Conservation (phyloP, 2,888 invertebrate species). For the Ferdinandea cuprea region DNA sequence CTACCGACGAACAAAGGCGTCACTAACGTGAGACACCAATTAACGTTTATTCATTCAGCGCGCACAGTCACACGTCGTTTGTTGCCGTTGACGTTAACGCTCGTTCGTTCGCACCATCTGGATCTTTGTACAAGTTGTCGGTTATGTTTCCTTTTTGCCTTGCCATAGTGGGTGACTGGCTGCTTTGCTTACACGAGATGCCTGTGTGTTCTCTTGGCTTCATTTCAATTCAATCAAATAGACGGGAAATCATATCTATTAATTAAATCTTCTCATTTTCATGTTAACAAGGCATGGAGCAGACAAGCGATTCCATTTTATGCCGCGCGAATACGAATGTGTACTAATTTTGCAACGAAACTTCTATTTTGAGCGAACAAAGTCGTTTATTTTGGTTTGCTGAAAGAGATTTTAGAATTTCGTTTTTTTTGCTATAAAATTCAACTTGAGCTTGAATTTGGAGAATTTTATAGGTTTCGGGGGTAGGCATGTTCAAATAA, state of each 20-base stretch:
- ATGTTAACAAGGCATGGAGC: not conserved
- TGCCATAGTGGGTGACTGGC: too few relatives aligned
- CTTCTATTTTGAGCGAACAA: not conserved
- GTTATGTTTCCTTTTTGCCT: not conserved
- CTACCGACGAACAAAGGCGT: not conserved
- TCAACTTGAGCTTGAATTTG: too few relatives aligned
- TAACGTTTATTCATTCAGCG: constrained; percentile 50
- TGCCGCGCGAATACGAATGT: not conserved
- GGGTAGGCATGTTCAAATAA: too few relatives aligned
- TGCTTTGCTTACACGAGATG: too few relatives aligned
- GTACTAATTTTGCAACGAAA: not conserved
- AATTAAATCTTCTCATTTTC: constrained; percentile 43
- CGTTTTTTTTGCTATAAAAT: too few relatives aligned
- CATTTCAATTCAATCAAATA: constrained; percentile 39
- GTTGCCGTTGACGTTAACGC: constrained; percentile 13
- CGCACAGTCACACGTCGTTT: constrained; percentile 47
- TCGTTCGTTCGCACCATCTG: not conserved
- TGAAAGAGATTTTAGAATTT: not conserved
- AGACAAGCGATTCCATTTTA: not conserved
- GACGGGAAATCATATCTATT: constrained; percentile 38
- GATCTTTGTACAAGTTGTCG: not conserved
- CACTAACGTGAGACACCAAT: constrained; percentile 51
- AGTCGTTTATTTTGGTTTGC: not conserved
- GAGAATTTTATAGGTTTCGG: too few relatives aligned
- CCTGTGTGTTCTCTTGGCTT: not conserved